A percentile compares a stretch with the other conserved stretches of the same genome.
phyloP scores from a whole-genome alignment of 2,888 invertebrate species.

The Reticulitermes lucifugus region DNA sequence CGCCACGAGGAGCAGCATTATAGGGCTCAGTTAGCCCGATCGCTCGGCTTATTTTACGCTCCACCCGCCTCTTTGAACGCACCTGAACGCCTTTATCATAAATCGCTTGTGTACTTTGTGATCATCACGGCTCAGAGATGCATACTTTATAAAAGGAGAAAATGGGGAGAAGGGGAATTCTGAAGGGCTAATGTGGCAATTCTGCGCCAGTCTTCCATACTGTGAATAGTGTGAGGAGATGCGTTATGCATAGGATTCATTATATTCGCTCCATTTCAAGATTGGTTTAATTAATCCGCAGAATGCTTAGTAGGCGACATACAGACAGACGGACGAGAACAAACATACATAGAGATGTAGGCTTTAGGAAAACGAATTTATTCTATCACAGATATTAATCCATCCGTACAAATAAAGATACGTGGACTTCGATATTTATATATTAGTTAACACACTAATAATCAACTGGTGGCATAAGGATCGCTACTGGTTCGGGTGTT shows the following conservation, averaged over 20 bases:
- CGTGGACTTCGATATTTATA: too few relatives aligned
- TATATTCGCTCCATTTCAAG: slow-evolving; percentile 8
- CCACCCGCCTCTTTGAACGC: slow-evolving; percentile 23
- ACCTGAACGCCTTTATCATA: slow-evolving; percentile 35
- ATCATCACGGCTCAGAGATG: slow-evolving; percentile 24
- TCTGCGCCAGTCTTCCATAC: slow-evolving; percentile 24
- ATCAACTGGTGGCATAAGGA: too few relatives aligned
- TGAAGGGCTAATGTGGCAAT: slow-evolving; percentile 28
- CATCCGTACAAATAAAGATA: too few relatives aligned
- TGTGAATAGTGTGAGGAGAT: not conserved
- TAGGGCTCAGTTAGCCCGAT: slow-evolving; percentile 29
- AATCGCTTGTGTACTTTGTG: slow-evolving; percentile 32
- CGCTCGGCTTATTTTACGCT: slow-evolving; percentile 31
- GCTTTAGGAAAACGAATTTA: too few relatives aligned
- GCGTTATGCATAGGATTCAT: slow-evolving; percentile 13
- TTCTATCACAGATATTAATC: too few relatives aligned
- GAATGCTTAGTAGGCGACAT: not conserved
- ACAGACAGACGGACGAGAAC: too few relatives aligned
- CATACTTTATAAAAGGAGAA: slow-evolving; percentile 14
- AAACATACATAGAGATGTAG: too few relatives aligned
- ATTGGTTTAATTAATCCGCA: slow-evolving; percentile 24
- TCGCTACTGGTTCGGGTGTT: too few relatives aligned
- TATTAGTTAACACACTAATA: too few relatives aligned
- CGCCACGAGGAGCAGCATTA: slow-evolving; percentile 22
- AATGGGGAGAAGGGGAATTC: slow-evolving; percentile 7